Percentiles rank a stretch among this genome's conserved stretches.
Evolutionary conservation across 2,797 vertebrate species (phyloP).

Genomic region (Cryptoprocta ferox): DNA sequence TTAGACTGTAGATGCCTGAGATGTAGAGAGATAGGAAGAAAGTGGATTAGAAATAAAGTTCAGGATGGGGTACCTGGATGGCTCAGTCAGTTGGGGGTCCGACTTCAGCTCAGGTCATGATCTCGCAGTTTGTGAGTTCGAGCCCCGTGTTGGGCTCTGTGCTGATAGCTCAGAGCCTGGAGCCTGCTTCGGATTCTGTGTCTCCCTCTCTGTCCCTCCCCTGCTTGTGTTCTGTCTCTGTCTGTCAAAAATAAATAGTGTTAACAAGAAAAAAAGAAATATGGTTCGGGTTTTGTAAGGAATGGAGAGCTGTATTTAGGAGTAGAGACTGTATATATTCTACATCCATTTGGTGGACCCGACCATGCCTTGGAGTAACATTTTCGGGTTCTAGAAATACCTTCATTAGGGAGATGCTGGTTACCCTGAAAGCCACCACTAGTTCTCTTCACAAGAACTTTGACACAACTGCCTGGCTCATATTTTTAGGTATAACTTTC

Average conservation of each 20-base stretch:
- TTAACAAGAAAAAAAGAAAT: background rate
- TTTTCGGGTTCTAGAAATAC: background rate
- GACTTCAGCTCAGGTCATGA: too few relatives aligned
- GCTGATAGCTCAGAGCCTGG: too few relatives aligned
- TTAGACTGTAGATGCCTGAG: background rate
- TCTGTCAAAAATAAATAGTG: too few relatives aligned
- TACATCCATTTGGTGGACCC: background rate
- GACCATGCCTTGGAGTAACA: background rate
- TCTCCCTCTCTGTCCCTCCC: too few relatives aligned
- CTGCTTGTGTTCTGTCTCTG: too few relatives aligned
- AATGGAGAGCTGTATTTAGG: background rate
- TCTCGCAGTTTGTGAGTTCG: too few relatives aligned
- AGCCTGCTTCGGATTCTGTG: too few relatives aligned
- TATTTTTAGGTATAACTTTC: background rate
- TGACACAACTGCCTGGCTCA: background rate
- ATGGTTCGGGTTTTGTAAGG: background rate
- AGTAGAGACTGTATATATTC: background rate
- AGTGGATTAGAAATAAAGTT: background rate
- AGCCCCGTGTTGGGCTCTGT: too few relatives aligned
- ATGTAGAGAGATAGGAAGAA: background rate
- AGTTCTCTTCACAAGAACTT: background rate
- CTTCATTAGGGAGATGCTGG: background rate
- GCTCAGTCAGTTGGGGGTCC: too few relatives aligned
- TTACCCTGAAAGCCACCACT: background rate
- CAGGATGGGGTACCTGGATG: background rate